phyloP scores from a whole-genome alignment of 2,797 vertebrate genomes.

The Staurois parvus region DNA sequence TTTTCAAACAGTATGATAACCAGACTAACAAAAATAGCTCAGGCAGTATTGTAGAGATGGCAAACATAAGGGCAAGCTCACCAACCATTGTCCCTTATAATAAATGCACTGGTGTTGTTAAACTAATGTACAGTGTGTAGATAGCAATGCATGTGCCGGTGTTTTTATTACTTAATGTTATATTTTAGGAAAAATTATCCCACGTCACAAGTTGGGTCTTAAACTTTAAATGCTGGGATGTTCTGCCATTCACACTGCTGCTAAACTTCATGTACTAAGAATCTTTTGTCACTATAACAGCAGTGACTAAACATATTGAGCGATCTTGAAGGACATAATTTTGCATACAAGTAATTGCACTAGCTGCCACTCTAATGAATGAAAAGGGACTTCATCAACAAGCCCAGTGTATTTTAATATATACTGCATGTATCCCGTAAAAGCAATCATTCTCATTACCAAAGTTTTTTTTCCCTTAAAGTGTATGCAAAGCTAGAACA shows the following conservation, averaged over 20 bases:
- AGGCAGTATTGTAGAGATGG: too few species aligned
- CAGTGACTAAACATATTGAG: neutral
- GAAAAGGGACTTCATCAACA: too few species aligned
- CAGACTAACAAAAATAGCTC: neutral
- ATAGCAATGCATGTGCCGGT: neutral
- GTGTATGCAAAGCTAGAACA: too few species aligned
- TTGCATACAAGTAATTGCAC: too few species aligned
- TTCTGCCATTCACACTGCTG: neutral
- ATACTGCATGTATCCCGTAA: too few species aligned
- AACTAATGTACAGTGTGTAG: too few species aligned
- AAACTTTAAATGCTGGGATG: neutral
- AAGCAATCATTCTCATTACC: too few species aligned
- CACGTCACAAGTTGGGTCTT: neutral
- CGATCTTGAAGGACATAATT: neutral
- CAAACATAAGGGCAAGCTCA: neutral
- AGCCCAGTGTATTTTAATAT: too few species aligned
- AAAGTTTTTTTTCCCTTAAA: too few species aligned
- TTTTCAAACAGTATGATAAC: neutral
- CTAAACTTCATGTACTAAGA: neutral
- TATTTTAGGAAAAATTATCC: neutral
- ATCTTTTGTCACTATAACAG: neutral
- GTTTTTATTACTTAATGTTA: neutral
- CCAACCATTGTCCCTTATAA: neutral
- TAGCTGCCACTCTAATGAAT: neutral
- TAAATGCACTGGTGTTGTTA: neutral